Evolutionary conservation across 2,888 invertebrate species (phyloP).

Genomic region (Heliconius aoede): DNA sequence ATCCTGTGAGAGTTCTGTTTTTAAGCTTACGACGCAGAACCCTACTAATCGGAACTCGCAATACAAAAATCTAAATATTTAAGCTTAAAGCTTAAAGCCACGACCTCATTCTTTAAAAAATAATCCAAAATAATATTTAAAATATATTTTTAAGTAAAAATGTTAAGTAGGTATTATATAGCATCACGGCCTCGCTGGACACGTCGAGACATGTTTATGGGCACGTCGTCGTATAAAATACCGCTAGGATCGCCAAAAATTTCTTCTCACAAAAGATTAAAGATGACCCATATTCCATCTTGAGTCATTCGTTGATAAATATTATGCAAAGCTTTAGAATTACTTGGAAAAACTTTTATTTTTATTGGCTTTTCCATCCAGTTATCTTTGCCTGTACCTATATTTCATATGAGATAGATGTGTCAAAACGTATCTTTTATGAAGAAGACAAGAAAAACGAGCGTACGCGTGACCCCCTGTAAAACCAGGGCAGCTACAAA

Average conservation of each 20-base stretch:
- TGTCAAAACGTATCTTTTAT: no score
- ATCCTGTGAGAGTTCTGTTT: no score
- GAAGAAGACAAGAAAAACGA: no score
- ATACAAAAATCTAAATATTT: no score
- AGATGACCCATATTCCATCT: conserved; percentile 11
- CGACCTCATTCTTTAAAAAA: neutral
- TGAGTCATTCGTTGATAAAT: conserved; percentile 17
- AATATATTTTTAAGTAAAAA: neutral
- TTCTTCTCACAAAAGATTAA: conserved; percentile 16
- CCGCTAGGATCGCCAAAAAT: conserved; percentile 27
- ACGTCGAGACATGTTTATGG: conserved; percentile 21
- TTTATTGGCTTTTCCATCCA: neutral
- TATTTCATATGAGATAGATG: no score
- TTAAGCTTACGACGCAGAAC: no score
- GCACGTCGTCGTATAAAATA: conserved; percentile 26
- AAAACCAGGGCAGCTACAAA: no score
- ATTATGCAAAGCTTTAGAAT: conserved; percentile 10
- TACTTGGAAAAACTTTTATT: neutral
- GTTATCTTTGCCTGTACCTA: no score
- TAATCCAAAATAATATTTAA: neutral
- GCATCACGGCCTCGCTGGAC: conserved; percentile 21
- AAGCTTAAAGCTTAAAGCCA: neutral
- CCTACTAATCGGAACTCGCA: no score
- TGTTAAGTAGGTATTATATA: neutral
- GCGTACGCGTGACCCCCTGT: no score